These are phyloP conservation scores for Camponotus pennsylvanicus DNA, from an alignment of 1,140 invertebrate species.

Conservation along the genomic window DNA sequence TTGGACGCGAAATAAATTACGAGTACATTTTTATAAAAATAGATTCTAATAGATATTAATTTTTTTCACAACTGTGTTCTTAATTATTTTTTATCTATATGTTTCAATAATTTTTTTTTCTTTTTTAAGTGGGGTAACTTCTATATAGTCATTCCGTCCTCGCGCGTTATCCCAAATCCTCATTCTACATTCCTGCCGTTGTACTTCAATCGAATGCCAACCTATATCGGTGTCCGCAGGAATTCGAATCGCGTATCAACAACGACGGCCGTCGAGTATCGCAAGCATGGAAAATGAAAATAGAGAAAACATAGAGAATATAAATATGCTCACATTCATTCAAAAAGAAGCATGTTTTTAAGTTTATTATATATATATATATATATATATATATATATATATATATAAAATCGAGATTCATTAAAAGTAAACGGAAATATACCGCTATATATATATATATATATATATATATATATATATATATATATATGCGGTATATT, in stretches of 20 bases:
- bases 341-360: background rate
- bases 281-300: slow-evolving; percentile 25
- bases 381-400: too few relatives aligned
- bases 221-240: slow-evolving; percentile 37
- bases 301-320: background rate
- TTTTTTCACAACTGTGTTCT: background rate
- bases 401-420: too few relatives aligned
- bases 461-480: background rate
- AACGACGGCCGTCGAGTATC: slow-evolving; percentile 30
- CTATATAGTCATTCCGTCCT: slow-evolving; percentile 11
- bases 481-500: background rate
- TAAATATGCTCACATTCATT: background rate
- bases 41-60: background rate
- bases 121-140: background rate
- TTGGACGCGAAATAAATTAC: background rate
- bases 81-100: background rate
- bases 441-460: background rate
- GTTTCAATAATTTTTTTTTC: background rate
- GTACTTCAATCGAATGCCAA: slow-evolving; percentile 24
- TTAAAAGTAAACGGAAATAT: too few relatives aligned
- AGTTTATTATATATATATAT: slow-evolving; percentile 9
- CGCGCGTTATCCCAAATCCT: slow-evolving; percentile 20
- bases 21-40: background rate
- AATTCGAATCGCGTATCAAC: slow-evolving; percentile 64
- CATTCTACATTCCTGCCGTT: slow-evolving; percentile 11